Percentiles rank a stretch among this genome's conserved stretches.
These are phyloP conservation scores for Agelaius phoeniceus DNA, from an alignment of 2,113 vertebrate genomes.

Conservation along the genomic window DNA sequence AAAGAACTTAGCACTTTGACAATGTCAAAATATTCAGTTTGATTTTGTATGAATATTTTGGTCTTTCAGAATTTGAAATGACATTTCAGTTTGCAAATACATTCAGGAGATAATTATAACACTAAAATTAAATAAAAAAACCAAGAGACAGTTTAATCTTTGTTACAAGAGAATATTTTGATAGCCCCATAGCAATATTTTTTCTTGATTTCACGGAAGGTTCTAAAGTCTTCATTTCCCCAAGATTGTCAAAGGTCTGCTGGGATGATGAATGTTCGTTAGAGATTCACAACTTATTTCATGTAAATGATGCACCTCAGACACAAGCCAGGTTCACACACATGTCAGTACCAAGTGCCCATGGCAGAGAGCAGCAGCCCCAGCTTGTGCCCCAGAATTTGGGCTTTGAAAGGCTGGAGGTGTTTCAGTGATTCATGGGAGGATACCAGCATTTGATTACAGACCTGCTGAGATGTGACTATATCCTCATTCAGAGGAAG, in stretches of 20 bases:
- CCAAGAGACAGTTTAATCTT: not conserved
- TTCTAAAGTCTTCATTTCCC: not conserved
- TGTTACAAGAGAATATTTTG: not conserved
- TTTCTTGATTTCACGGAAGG: not conserved
- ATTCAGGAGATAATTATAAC: not conserved
- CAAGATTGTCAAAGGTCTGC: not conserved
- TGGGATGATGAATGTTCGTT: not conserved
- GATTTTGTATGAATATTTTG: not conserved
- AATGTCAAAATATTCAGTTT: not conserved
- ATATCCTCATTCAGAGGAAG: not conserved
- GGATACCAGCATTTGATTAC: not conserved
- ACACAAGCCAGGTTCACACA: not conserved
- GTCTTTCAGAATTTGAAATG: not conserved
- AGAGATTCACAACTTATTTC: not conserved
- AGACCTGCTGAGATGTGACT: not conserved
- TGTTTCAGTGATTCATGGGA: not conserved
- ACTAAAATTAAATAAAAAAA: not conserved
- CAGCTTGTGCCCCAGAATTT: not conserved
- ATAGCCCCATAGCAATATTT: not conserved
- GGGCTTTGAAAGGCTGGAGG: not conserved
- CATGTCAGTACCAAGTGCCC: not conserved
- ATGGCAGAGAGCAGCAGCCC: not conserved
- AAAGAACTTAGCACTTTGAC: not conserved
- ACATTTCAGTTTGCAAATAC: not conserved
- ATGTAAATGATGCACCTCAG: not conserved